Percentiles rank a stretch among this genome's conserved stretches.
These are phyloP conservation scores for Agonopterix alstromeriana DNA, from an alignment of 2,888 invertebrate genomes.

Conservation along the genomic window DNA sequence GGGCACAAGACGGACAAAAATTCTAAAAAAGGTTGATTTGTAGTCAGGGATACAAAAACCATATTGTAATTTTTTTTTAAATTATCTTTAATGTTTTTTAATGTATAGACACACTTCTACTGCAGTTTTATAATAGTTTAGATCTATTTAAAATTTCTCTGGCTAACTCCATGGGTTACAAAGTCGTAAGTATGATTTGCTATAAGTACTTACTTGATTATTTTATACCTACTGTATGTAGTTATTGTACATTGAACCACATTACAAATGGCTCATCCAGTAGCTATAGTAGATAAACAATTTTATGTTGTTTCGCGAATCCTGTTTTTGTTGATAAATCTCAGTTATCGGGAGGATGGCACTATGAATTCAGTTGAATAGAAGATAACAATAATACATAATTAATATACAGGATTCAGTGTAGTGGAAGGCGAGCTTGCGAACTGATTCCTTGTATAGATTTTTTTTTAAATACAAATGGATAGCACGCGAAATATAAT, in stretches of 20 bases:
- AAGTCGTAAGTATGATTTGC: too few relatives aligned
- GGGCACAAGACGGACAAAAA: too few relatives aligned
- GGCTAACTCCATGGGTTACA: too few relatives aligned
- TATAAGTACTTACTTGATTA: not conserved
- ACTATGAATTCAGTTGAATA: conserved; percentile 21
- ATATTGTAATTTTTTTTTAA: too few relatives aligned
- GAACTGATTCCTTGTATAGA: conserved; percentile 20
- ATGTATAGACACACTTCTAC: too few relatives aligned
- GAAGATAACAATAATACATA: conserved; percentile 26
- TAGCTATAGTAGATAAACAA: conserved; percentile 9
- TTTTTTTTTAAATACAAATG: conserved; percentile 25
- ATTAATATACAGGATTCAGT: conserved; percentile 38
- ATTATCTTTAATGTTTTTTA: too few relatives aligned
- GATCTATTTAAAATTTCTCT: too few relatives aligned
- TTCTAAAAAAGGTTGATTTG: too few relatives aligned
- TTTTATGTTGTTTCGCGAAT: conserved; percentile 13
- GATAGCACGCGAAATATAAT: conserved; percentile 17
- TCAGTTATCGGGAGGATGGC: conserved; percentile 39
- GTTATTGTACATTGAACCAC: too few relatives aligned
- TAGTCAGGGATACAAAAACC: too few relatives aligned
- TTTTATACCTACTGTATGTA: not conserved
- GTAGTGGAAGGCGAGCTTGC: conserved; percentile 34
- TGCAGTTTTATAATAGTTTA: too few relatives aligned
- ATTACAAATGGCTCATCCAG: not conserved
- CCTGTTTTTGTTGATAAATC: conserved; percentile 22